Conservation (phyloP, 1,140 invertebrate genomes). For the Archivesica marissinica region DNA sequence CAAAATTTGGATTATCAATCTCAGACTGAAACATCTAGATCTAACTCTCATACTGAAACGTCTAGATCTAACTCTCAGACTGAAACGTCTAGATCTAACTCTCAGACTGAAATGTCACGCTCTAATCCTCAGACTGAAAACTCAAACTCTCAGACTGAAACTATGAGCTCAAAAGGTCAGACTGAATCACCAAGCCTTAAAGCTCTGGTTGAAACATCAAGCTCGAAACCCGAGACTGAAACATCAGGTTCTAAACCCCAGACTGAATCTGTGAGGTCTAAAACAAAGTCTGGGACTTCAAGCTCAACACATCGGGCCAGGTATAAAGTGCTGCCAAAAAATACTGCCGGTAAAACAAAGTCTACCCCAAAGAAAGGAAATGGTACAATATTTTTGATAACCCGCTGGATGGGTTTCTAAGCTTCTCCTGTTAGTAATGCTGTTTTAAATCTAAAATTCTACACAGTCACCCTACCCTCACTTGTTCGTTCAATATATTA, state of each 20-base stretch:
- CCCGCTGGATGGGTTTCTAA: background rate
- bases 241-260: background rate
- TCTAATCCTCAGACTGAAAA: background rate
- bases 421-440: background rate
- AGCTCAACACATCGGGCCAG: too few relatives aligned
- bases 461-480: too few relatives aligned
- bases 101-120: background rate
- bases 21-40: background rate
- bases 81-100: background rate
- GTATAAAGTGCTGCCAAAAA: too few relatives aligned
- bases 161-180: background rate
- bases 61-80: background rate
- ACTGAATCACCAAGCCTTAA: background rate
- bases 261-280: background rate
- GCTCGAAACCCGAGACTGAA: background rate
- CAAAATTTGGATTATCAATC: background rate
- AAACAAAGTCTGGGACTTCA: background rate
- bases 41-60: background rate
- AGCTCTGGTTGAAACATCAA: background rate
- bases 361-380: conserved; percentile 6
- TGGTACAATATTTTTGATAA: conserved; percentile 22
- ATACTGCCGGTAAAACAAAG: conserved; percentile 3
- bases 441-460: too few relatives aligned
- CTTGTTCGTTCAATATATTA: too few relatives aligned
- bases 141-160: background rate